Percentiles rank a stretch among this genome's conserved stretches.
These are phyloP conservation scores for Platycercus adscitus DNA, from an alignment of 2,113 vertebrate species.

Conservation along the genomic window DNA sequence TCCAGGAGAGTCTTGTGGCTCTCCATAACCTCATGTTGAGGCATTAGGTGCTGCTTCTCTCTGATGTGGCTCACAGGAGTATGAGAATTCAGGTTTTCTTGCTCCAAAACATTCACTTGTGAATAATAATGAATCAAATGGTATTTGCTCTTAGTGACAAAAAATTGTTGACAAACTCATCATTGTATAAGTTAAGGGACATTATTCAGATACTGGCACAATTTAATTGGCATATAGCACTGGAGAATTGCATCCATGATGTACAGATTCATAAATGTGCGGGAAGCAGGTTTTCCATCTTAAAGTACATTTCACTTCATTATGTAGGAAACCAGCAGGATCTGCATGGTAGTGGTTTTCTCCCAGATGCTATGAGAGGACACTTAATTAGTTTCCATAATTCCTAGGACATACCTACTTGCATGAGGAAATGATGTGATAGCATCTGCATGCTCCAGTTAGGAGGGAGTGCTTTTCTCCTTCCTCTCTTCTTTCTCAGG, in stretches of 20 bases:
- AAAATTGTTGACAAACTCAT: not conserved
- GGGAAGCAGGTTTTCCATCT: not conserved
- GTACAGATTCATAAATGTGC: not conserved
- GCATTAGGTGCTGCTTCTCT: not conserved
- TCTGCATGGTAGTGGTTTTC: not conserved
- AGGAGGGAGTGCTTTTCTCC: not conserved
- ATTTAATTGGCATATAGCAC: not conserved
- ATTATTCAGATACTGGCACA: not conserved
- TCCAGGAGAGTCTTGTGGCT: not conserved
- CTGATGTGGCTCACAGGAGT: not conserved
- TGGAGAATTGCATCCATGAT: not conserved
- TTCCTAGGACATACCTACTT: not conserved
- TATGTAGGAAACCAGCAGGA: not conserved
- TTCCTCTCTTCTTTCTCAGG: not conserved
- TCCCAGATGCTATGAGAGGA: not conserved
- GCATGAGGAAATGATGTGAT: not conserved
- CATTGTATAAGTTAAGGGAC: not conserved
- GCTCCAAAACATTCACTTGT: not conserved
- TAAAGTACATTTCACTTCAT: not conserved
- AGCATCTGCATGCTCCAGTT: not conserved
- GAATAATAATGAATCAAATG: not conserved
- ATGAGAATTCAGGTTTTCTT: not conserved
- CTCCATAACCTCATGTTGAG: not conserved
- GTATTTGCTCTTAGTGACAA: not conserved
- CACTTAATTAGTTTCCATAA: not conserved